Evolutionary conservation across 2,797 vertebrate genomes (phyloP), one percentile per base, ranked within the genome.

Genomic region (Crax fasciolata): DNA sequence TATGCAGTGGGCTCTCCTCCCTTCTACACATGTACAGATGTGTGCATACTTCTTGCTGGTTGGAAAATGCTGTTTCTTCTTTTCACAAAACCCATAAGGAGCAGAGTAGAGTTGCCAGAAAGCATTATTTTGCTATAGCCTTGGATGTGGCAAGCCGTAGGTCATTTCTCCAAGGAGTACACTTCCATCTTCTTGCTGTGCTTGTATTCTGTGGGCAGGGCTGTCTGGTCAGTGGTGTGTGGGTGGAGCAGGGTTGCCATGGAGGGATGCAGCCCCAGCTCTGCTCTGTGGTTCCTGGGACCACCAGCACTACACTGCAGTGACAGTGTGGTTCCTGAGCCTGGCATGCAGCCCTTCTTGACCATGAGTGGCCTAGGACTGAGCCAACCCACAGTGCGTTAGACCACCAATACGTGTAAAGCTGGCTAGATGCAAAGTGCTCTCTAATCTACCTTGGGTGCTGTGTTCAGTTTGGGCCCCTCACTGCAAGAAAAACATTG

Each of bases 161-260:
- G 35, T 35, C 35, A 3, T 49, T 77, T 58, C 39, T 57, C 32
- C 54, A 15, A 49, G 70, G 2, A 1, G n/a, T 18, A 12, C 13
- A 1, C 7, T 30, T 41, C 65, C 35, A 4, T 19, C 41, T 48
- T 32, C 30, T 84, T 66, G 9, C 41, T 28, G 16, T 0, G 0
- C 25, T 46, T 39, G 48, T 13, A 23, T 67, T 43, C 49, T 48
- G 70, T 11, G 43, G 49, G 48, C 66, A 57, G 58, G 61, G 35
- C 48, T 78, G 62, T 27, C 27, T 16, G 25, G 23, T 18, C 1
- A 1, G n/a, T 20, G 3, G 3, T 20, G 25, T 39, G 48, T 39
- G 0, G 0, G 43, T 24, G 32, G n/a, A 41, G 38, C 27, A 38
- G 0, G 1, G 30, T 51, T 46, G 39, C 35, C 1, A 1, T 1